phyloP scores from a whole-genome alignment of 2,113 vertebrate species.

The Thalassoma bifasciatum region DNA sequence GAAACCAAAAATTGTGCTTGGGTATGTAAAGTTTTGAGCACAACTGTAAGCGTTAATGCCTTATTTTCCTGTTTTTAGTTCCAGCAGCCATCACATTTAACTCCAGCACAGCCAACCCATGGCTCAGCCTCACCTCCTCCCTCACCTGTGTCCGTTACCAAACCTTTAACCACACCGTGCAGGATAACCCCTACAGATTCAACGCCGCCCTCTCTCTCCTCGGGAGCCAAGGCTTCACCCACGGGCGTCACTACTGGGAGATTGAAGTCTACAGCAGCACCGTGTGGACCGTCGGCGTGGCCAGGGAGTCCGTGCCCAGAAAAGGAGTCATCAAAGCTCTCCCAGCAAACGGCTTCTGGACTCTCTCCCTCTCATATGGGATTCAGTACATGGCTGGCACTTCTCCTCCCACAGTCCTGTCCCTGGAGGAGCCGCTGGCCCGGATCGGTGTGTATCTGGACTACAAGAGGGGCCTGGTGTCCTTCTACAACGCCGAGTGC shows the following conservation, averaged over 20 bases:
- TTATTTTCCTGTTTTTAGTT: constrained; percentile 51
- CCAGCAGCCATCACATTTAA: constrained; percentile 84
- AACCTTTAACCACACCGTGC: constrained; percentile 80
- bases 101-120: constrained; percentile 85
- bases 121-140: constrained; percentile 84
- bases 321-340: constrained; percentile 86
- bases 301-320: constrained; percentile 81
- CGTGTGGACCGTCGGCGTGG: constrained; percentile 85
- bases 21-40: no score
- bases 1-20: no score
- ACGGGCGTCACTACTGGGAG: constrained; percentile 87
- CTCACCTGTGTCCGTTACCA: constrained; percentile 85
- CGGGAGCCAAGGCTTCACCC: constrained; percentile 83
- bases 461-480: constrained; percentile 85
- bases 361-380: constrained; percentile 85
- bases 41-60: no score
- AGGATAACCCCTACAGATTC: constrained; percentile 85
- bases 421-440: constrained; percentile 79
- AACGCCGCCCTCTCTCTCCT: constrained; percentile 84
- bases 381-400: constrained; percentile 86
- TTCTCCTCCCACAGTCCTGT: constrained; percentile 81
- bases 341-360: constrained; percentile 86
- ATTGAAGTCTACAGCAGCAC: constrained; percentile 86
- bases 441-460: constrained; percentile 84
- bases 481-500: constrained; percentile 85